These are phyloP conservation scores for Agriopis marginaria DNA, from an alignment of 2,888 invertebrate species.

Conservation along the genomic window DNA sequence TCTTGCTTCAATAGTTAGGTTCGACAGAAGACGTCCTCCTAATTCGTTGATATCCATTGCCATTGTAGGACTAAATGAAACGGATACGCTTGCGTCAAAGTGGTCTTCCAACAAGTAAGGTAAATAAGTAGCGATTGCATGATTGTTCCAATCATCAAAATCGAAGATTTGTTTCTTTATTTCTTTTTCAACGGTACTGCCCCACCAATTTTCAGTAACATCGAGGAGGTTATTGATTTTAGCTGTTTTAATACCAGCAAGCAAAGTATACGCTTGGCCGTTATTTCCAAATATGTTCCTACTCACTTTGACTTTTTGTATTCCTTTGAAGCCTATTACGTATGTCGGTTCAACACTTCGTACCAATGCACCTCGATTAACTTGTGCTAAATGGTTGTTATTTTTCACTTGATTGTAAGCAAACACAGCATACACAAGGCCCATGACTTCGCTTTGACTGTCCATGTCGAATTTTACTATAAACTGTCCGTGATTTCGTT, in stretches of 20 bases:
- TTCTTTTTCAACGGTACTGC: constrained; percentile 89
- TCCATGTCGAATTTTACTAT: constrained; percentile 95
- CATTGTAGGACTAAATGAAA: constrained; percentile 87
- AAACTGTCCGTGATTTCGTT: constrained; percentile 92
- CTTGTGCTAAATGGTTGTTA: constrained; percentile 84
- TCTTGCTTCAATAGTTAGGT: constrained; percentile 88
- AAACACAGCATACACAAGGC: constrained; percentile 93
- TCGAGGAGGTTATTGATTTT: constrained; percentile 94
- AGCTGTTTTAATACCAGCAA: constrained; percentile 96
- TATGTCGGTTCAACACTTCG: constrained; percentile 89
- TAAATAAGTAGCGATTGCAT: constrained; percentile 95
- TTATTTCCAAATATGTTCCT: constrained; percentile 96
- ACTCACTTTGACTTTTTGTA: constrained; percentile 96
- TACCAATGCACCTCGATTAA: constrained; percentile 68
- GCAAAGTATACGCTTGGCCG: constrained; percentile 93
- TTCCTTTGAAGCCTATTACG: constrained; percentile 96
- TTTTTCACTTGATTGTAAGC: constrained; percentile 91
- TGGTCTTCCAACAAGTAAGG: constrained; percentile 94
- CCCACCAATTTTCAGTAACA: constrained; percentile 99
- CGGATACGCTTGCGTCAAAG: constrained; percentile 92
- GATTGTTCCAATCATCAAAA: constrained; percentile 99
- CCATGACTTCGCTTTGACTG: constrained; percentile 97
- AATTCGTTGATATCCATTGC: constrained; percentile 88
- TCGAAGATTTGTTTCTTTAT: constrained; percentile 97
- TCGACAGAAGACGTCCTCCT: constrained; percentile 91